A percentile compares a stretch with the other conserved stretches of the same genome.
Conservation (phyloP, 2,888 invertebrate species). For the Anoplius nigerrimus region DNA sequence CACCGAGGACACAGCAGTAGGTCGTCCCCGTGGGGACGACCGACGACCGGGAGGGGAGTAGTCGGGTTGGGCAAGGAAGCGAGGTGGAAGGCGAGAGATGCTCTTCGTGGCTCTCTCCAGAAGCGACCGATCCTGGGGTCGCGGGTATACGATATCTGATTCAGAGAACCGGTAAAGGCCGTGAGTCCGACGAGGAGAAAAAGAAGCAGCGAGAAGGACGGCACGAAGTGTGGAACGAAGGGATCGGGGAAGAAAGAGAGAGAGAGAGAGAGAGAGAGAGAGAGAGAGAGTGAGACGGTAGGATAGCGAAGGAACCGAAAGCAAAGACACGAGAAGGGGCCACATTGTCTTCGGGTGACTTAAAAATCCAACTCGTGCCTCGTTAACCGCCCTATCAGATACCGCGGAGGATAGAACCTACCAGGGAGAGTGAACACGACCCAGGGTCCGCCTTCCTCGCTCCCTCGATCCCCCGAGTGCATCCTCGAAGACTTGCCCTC, state of each 20-base stretch:
- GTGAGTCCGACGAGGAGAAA: constrained; percentile 37
- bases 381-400: constrained; percentile 73
- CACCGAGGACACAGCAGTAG: constrained; percentile 8
- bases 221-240: constrained; percentile 23
- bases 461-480: constrained; percentile 41
- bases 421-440: constrained; percentile 47
- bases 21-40: neutral
- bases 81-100: constrained; percentile 13
- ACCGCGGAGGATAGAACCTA: constrained; percentile 47
- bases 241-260: constrained; percentile 27
- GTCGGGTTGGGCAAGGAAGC: neutral
- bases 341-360: constrained; percentile 72
- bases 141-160: constrained; percentile 72
- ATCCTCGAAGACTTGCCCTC: constrained; percentile 1
- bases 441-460: constrained; percentile 26
- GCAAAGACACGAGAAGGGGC: constrained; percentile 63
- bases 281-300: constrained; percentile 34
- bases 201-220: constrained; percentile 21
- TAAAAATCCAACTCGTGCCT: constrained; percentile 74
- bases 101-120: constrained; percentile 2
- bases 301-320: constrained; percentile 56
- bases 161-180: constrained; percentile 74
- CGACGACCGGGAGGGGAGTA: neutral
- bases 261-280: constrained; percentile 35
- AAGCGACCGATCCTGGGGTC: constrained; percentile 41